Evolutionary conservation across 2,797 vertebrate genomes (phyloP).

Genomic region (Novumbra hubbsi): DNA sequence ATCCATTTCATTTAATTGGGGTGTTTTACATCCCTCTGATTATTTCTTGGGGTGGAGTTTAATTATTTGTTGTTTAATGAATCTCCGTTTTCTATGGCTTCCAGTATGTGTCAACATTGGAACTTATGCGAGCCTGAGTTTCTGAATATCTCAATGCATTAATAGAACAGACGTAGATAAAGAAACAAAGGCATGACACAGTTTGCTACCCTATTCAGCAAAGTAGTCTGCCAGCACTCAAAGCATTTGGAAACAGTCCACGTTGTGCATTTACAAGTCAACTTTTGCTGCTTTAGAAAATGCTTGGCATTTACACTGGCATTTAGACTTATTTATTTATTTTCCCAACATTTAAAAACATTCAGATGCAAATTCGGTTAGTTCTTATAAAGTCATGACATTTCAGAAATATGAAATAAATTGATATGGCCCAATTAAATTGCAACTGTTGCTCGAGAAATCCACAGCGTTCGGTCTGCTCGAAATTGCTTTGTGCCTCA

Average conservation of each 20-base stretch:
- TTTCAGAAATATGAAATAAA: slow-evolving; percentile 64
- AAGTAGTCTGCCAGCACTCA: slow-evolving; percentile 44
- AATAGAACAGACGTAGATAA: slow-evolving; percentile 56
- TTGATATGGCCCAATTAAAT: slow-evolving; percentile 66
- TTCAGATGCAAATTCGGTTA: slow-evolving; percentile 63
- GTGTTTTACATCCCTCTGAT: slow-evolving; percentile 39
- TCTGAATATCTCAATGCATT: slow-evolving; percentile 53
- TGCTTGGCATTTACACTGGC: slow-evolving; percentile 62
- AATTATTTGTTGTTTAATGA: slow-evolving; percentile 54
- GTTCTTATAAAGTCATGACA: slow-evolving; percentile 63
- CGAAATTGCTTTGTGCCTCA: slow-evolving; percentile 63
- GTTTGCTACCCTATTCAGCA: slow-evolving; percentile 52
- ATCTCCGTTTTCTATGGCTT: slow-evolving; percentile 50
- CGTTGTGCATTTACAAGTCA: slow-evolving; percentile 54
- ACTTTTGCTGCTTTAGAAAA: slow-evolving; percentile 54
- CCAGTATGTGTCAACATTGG: slow-evolving; percentile 53
- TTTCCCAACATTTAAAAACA: slow-evolving; percentile 56
- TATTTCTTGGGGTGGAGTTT: slow-evolving; percentile 46
- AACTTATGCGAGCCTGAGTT: slow-evolving; percentile 36
- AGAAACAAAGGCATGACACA: slow-evolving; percentile 56
- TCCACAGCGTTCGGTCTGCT: slow-evolving; percentile 43
- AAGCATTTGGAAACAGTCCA: slow-evolving; percentile 54
- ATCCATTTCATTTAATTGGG: neutral
- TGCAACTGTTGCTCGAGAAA: slow-evolving; percentile 52
- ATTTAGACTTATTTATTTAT: slow-evolving; percentile 68